These are phyloP conservation scores for Brachionus manjavacas DNA, from an alignment of 1,140 invertebrate genomes.

Conservation along the genomic window DNA sequence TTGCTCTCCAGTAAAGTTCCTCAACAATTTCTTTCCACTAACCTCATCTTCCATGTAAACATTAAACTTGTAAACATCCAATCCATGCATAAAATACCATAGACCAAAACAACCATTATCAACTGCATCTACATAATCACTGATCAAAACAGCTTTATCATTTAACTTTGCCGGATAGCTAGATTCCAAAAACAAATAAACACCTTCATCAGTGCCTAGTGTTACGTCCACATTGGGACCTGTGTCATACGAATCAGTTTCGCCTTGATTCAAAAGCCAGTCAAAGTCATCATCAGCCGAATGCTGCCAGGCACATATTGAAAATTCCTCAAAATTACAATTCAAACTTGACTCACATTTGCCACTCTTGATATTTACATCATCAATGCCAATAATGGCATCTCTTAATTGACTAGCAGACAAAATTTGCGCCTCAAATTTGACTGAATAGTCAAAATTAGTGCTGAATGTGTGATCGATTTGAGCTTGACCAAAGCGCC, in stretches of 20 bases:
- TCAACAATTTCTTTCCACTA: conserved; percentile 41
- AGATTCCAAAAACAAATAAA: conserved; percentile 74
- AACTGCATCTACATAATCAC: conserved; percentile 46
- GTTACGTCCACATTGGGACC: conserved; percentile 46
- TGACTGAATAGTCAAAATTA: conserved; percentile 1
- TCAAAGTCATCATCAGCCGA: conserved; percentile 45
- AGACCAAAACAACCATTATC: conserved; percentile 21
- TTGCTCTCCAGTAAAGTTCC: conserved; percentile 47
- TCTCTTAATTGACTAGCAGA: conserved; percentile 44
- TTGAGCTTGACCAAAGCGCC: conserved; percentile 13
- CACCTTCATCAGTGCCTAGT: conserved; percentile 59
- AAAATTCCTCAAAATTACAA: conserved; percentile 46
- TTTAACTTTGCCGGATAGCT: conserved; percentile 63
- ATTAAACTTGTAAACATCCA: conserved; percentile 16
- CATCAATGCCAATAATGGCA: conserved; percentile 40
- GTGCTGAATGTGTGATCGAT: background rate
- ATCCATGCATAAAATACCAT: conserved; percentile 42
- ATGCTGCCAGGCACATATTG: conserved; percentile 48
- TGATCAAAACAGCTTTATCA: conserved; percentile 68
- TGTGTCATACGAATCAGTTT: conserved; percentile 45
- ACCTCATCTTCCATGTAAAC: background rate
- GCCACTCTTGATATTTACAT: background rate
- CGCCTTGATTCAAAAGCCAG: conserved; percentile 44
- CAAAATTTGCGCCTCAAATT: background rate
- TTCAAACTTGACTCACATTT: background rate